Evolutionary conservation across 2,888 invertebrate species (phyloP).

Genomic region (Lottia gigantea): DNA sequence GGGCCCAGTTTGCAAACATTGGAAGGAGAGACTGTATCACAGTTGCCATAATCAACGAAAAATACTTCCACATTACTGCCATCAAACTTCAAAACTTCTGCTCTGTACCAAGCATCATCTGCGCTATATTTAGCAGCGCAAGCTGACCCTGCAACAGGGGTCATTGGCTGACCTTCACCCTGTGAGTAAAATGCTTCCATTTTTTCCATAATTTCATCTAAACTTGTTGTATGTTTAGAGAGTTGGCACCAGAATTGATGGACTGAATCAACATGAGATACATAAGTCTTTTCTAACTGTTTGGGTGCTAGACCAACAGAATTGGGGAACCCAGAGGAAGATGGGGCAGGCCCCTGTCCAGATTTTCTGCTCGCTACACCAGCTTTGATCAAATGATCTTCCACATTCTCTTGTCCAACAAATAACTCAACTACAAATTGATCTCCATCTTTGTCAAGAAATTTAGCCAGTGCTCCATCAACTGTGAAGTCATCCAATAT

Average conservation of each 20-base stretch:
- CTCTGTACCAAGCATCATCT: conserved; percentile 79
- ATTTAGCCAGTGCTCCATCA: conserved; percentile 44
- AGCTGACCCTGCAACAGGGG: conserved; percentile 70
- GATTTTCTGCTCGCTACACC: conserved; percentile 38
- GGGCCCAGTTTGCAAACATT: conserved; percentile 19
- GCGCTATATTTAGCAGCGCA: conserved; percentile 75
- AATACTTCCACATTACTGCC: conserved; percentile 71
- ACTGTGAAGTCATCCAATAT: conserved; percentile 49
- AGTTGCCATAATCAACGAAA: conserved; percentile 75
- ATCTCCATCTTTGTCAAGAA: conserved; percentile 33
- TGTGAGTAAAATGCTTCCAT: conserved; percentile 37
- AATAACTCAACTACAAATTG: conserved; percentile 36
- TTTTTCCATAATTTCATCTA: conserved; percentile 44
- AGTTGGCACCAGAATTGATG: conserved; percentile 53
- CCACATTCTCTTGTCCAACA: conserved; percentile 39
- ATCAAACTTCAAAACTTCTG: conserved; percentile 70
- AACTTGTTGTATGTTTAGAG: conserved; percentile 25
- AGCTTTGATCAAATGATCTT: conserved; percentile 41
- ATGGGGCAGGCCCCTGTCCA: not conserved
- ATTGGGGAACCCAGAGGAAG: conserved; percentile 21
- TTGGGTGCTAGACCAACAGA: conserved; percentile 23
- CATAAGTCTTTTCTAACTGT: conserved; percentile 32
- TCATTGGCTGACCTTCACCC: conserved; percentile 20
- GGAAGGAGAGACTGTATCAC: conserved; percentile 43
- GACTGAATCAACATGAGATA: conserved; percentile 44